Evolutionary conservation across 2,113 vertebrate species (phyloP).

Genomic region (Rhadina sibilatrix): DNA sequence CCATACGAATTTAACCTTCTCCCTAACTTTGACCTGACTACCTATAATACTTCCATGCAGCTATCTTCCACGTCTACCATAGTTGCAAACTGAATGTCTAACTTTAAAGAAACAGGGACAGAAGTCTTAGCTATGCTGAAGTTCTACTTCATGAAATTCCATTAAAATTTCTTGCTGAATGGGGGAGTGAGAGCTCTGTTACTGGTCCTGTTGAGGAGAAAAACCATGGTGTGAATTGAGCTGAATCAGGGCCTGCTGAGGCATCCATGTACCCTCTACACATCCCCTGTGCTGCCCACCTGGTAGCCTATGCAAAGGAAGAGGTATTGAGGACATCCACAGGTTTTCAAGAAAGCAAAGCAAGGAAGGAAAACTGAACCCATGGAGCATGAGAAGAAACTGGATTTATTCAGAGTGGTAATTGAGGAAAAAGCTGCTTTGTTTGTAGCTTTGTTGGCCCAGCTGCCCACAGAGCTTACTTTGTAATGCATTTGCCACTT

Average conservation of each 20-base stretch:
- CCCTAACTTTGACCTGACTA: background rate
- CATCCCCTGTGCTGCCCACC: background rate
- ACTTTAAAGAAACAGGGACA: background rate
- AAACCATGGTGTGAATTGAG: background rate
- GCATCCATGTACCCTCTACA: background rate
- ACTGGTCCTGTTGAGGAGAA: background rate
- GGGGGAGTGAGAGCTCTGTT: background rate
- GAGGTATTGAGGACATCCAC: background rate
- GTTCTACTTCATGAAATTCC: background rate
- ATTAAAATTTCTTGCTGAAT: background rate
- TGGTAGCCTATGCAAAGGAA: background rate
- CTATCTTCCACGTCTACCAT: background rate
- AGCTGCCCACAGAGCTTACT: background rate
- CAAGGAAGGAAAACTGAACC: background rate
- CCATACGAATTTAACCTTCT: background rate
- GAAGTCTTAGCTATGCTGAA: background rate
- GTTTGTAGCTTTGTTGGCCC: background rate
- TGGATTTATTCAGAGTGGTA: background rate
- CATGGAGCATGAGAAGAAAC: background rate
- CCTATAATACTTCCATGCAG: background rate
- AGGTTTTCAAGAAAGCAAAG: background rate
- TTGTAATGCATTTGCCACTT: background rate
- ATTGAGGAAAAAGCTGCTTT: accelerated
- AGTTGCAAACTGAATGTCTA: background rate
- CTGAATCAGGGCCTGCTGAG: background rate